phyloP scores from a whole-genome alignment of 2,113 vertebrate species.

The rat (Rattus norvegicus) region DNA sequence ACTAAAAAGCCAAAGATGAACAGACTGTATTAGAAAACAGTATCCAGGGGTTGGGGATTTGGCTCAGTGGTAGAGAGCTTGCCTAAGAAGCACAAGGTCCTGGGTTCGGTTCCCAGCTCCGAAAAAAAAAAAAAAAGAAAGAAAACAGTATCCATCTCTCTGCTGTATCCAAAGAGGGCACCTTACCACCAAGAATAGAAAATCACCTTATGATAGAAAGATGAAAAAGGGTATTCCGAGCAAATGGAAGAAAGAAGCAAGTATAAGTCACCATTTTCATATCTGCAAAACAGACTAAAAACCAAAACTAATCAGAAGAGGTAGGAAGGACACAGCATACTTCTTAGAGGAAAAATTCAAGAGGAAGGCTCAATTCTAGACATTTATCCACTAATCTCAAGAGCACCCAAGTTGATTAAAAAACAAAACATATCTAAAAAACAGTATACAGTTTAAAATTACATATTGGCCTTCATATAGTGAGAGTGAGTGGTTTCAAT shows the following conservation, averaged over 20 bases:
- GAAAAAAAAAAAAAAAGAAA: too few relatives aligned
- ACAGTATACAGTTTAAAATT: background rate
- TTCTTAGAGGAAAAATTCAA: background rate
- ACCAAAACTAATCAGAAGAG: background rate
- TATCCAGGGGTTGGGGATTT: too few relatives aligned
- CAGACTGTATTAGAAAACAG: background rate
- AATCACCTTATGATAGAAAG: background rate
- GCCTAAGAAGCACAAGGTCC: too few relatives aligned
- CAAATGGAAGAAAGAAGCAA: background rate
- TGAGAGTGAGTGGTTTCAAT: background rate
- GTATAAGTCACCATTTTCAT: background rate
- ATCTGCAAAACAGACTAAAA: background rate
- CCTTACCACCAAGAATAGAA: background rate
- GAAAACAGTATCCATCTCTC: background rate
- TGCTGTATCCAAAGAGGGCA: background rate
- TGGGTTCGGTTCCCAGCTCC: too few relatives aligned
- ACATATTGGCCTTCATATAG: background rate
- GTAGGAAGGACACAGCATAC: background rate
- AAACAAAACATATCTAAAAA: background rate
- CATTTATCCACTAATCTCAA: background rate
- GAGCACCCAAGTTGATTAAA: background rate
- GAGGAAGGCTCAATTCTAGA: background rate
- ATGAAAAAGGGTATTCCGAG: background rate
- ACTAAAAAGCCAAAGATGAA: background rate
- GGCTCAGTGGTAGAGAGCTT: too few relatives aligned